Percentiles rank a stretch among this genome's conserved stretches.
Conservation (phyloP, 2,888 invertebrate species). For the Catocala nupta region DNA sequence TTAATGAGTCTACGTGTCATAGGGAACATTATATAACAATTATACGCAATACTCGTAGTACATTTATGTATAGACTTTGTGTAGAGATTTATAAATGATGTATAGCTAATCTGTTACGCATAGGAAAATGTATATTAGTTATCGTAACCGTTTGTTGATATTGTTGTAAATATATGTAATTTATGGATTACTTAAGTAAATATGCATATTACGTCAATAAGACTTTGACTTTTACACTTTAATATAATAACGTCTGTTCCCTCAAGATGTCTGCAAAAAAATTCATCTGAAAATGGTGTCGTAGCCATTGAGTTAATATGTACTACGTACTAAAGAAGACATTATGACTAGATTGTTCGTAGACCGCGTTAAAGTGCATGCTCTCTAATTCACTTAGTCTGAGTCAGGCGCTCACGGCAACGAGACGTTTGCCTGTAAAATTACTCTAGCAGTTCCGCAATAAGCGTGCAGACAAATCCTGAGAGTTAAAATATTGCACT, state of each 20-base stretch:
- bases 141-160: conserved; percentile 71
- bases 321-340: too few species aligned
- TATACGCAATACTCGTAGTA: conserved; percentile 51
- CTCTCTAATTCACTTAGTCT: too few species aligned
- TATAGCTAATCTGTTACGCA: conserved; percentile 67
- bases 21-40: conserved; percentile 64
- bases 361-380: too few species aligned
- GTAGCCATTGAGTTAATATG: too few species aligned
- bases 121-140: conserved; percentile 61
- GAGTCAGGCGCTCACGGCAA: too few species aligned
- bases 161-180: conserved; percentile 78
- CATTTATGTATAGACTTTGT: conserved; percentile 53
- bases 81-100: conserved; percentile 57
- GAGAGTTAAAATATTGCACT: too few species aligned
- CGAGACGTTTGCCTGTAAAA: too few species aligned
- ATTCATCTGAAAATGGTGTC: too few species aligned
- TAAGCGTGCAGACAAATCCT: too few species aligned
- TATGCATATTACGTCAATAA: conserved; percentile 53
- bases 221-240: conserved; percentile 30
- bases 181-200: conserved; percentile 68
- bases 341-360: too few species aligned
- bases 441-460: too few species aligned
- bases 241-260: background rate
- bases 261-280: background rate
- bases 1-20: conserved; percentile 56